A percentile compares a stretch with the other conserved stretches of the same genome.
Evolutionary conservation across 2,888 invertebrate genomes (phyloP).

Genomic region (Elmis aenea): DNA sequence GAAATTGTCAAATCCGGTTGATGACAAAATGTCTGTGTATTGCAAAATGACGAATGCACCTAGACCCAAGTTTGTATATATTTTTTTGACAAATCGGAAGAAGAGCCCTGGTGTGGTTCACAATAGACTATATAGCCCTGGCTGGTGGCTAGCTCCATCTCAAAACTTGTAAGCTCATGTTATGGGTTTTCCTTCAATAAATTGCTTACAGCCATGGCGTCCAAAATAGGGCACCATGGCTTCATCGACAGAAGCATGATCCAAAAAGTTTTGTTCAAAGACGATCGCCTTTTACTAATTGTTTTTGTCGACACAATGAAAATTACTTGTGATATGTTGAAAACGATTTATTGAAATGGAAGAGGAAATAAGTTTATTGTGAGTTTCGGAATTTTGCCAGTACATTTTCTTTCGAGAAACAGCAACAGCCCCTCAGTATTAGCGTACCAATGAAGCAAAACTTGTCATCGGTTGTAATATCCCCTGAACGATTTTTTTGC

Average conservation of each 20-base stretch:
- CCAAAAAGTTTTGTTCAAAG: constrained; percentile 24
- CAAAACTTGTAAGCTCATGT: too few species aligned
- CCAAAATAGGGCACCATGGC: too few species aligned
- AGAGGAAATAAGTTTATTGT: constrained; percentile 5
- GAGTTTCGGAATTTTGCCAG: constrained; percentile 17
- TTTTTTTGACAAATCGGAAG: constrained; percentile 4
- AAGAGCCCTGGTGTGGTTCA: constrained; percentile 10
- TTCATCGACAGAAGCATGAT: constrained; percentile 24
- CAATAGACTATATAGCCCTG: constrained; percentile 10
- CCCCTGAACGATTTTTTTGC: constrained; percentile 12
- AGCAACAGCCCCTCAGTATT: constrained; percentile 29
- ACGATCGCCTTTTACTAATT: constrained; percentile 18
- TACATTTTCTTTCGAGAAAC: constrained; percentile 29
- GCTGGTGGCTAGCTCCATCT: constrained; percentile 2
- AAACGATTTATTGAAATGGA: constrained; percentile 8
- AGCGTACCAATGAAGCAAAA: constrained; percentile 26
- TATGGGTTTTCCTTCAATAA: too few species aligned
- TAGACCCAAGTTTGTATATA: constrained; percentile 10
- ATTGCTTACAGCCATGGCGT: too few species aligned
- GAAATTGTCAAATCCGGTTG: constrained; percentile 1
- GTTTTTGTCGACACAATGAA: constrained; percentile 30
- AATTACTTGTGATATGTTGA: constrained; percentile 8
- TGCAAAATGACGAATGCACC: constrained; percentile 9
- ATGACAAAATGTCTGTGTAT: constrained; percentile 7
- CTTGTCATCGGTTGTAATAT: constrained; percentile 14